These are phyloP conservation scores for Plumapathes pennacea DNA, from an alignment of 92 coral and sea anemone genomes.

Conservation along the genomic window DNA sequence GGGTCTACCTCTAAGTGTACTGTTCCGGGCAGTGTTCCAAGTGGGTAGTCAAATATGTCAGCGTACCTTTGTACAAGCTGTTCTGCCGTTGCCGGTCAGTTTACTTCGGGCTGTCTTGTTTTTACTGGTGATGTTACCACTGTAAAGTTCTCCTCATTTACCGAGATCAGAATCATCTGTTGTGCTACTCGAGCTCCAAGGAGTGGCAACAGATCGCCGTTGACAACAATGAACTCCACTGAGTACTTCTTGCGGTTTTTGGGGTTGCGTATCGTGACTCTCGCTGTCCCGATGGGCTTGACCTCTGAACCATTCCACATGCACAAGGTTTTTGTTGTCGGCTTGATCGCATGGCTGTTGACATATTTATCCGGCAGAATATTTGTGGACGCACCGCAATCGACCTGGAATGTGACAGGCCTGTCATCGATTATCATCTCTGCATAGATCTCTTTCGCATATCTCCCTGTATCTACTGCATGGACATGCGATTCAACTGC, in stretches of 20 bases:
- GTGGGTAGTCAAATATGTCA: slow-evolving; percentile 20
- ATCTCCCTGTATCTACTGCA: too few species aligned
- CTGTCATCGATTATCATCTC: slow-evolving; percentile 27
- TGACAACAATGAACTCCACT: slow-evolving; percentile 38
- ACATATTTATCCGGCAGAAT: slow-evolving; percentile 33
- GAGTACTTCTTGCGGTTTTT: slow-evolving; percentile 49
- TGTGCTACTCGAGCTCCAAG: slow-evolving; percentile 38
- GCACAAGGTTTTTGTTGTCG: slow-evolving; percentile 32
- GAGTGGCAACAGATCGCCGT: slow-evolving; percentile 40
- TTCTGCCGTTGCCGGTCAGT: slow-evolving; percentile 3
- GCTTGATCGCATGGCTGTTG: slow-evolving; percentile 19
- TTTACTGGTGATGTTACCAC: not conserved
- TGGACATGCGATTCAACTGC: too few species aligned
- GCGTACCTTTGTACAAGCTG: not conserved
- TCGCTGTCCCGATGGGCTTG: slow-evolving; percentile 44
- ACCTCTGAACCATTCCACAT: slow-evolving; percentile 59
- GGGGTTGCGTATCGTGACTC: slow-evolving; percentile 42
- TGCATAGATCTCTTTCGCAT: slow-evolving; percentile 49
- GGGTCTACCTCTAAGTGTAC: slow-evolving; percentile 25
- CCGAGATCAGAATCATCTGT: slow-evolving; percentile 35
- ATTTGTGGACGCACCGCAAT: slow-evolving; percentile 48
- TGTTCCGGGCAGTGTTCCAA: slow-evolving; percentile 28
- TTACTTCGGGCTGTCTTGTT: not conserved
- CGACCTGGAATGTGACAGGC: slow-evolving; percentile 51
- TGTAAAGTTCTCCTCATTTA: slow-evolving; percentile 31